These are phyloP conservation scores for Eupsittula cactorum DNA, from an alignment of 2,113 vertebrate genomes.

Conservation along the genomic window DNA sequence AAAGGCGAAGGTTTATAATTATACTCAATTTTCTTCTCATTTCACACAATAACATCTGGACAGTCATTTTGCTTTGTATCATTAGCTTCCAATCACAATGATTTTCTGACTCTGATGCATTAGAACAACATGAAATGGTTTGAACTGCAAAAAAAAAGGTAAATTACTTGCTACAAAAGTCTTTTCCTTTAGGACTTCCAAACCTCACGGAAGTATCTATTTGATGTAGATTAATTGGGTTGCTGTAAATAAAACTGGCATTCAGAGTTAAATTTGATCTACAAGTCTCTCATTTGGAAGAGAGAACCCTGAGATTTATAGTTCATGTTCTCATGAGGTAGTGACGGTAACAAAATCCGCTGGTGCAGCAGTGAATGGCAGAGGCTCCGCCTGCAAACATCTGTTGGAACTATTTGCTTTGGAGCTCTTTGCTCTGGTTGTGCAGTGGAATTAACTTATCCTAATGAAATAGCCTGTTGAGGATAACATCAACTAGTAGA, in stretches of 20 bases:
- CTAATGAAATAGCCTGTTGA: neutral
- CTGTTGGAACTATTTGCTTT: neutral
- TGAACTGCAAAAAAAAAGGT: neutral
- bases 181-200: neutral
- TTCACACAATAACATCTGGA: neutral
- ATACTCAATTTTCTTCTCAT: neutral
- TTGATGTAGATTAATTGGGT: neutral
- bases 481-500: neutral
- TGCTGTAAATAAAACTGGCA: neutral
- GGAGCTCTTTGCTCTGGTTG: neutral
- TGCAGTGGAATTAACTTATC: neutral
- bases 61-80: neutral
- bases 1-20: neutral
- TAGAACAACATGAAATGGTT: neutral
- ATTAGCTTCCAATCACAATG: neutral
- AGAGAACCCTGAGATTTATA: neutral
- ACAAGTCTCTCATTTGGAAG: neutral
- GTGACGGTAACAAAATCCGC: neutral
- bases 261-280: neutral
- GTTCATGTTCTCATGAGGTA: neutral
- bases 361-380: fast-evolving
- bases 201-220: neutral
- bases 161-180: neutral
- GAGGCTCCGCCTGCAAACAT: neutral
- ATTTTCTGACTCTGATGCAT: neutral